Evolutionary conservation across 2,888 invertebrate species (phyloP), one percentile per base, ranked within the genome.

Genomic region (Nymphalis polychloros): DNA sequence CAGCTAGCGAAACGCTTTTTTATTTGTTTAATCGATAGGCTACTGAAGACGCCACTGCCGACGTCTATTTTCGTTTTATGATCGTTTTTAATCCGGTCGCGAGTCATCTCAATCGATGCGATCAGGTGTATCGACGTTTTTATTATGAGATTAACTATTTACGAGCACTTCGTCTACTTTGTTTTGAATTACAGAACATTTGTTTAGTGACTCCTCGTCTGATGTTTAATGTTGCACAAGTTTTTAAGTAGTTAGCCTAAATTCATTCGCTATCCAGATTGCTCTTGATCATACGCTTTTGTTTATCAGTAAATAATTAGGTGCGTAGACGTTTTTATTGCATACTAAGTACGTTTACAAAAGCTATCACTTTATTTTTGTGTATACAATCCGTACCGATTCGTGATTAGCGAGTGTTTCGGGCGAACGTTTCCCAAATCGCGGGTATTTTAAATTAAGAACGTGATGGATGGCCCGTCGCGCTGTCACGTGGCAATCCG

Each of bases 11-110:
- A 90, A 88, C 89, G 83, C 78, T 81, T 89, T 90, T 92, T 90
- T 90, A 91, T 92, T 91, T 90, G 92, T 92, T 92, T 92, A 92
- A 92, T 92, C 92, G 89, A 92, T 92, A 86, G 81, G 81, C 84
- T 87, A 85, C 87, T 86, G 85, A 90, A 90, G 88, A 89, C 84
- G 84, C 84, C 78, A 84, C 81, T 83, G 84, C 81, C 82, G 81
- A 80, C 81, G 81, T 81, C 86, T 92, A 90, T 91, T 91, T 89
- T 85, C 76, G 81, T 77, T 76, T 90, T 88, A 92, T 82, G 81
- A 82, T 83, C 85, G 78, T 85, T 86, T 88, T 88, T 88, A 87
- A 89, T 89, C 85, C 82, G 80, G 81, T 84, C 79, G 76, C 83
- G 82, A 84, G 74, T 77, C 83, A 81, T 81, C 82, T 84, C 83